Evolutionary conservation across 2,888 invertebrate species (phyloP).

Genomic region (Lumbricus terrestris): DNA sequence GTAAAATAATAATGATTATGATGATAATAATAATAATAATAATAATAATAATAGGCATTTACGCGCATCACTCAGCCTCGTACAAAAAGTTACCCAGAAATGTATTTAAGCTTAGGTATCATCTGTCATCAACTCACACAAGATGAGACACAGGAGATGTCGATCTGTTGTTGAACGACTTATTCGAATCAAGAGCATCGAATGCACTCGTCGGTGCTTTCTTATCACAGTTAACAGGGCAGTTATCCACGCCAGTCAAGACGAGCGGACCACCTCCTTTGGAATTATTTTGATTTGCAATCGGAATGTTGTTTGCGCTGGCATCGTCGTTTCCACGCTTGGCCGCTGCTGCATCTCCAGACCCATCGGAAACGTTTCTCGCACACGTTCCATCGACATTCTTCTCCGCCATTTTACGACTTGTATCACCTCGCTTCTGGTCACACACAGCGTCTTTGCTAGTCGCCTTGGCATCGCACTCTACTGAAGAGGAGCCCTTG

Average conservation of each 20-base stretch:
- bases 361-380: background rate
- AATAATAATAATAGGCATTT: no score
- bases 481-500: background rate
- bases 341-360: background rate
- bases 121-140: background rate
- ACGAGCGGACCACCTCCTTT: background rate
- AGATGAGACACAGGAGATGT: background rate
- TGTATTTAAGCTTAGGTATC: background rate
- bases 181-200: background rate
- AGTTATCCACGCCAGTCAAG: background rate
- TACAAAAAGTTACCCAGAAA: background rate
- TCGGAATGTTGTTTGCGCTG: conserved; percentile 5
- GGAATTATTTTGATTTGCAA: conserved; percentile 15
- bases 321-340: background rate
- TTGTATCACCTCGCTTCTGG: background rate
- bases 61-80: background rate
- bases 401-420: background rate
- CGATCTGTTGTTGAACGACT: background rate
- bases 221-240: background rate
- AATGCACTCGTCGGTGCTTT: background rate
- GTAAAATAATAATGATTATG: no score
- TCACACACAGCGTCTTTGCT: background rate
- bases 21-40: no score
- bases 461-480: background rate
- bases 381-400: background rate